Evolutionary conservation across 1,140 invertebrate species (phyloP).

Genomic region (Neodiprion lecontei): DNA sequence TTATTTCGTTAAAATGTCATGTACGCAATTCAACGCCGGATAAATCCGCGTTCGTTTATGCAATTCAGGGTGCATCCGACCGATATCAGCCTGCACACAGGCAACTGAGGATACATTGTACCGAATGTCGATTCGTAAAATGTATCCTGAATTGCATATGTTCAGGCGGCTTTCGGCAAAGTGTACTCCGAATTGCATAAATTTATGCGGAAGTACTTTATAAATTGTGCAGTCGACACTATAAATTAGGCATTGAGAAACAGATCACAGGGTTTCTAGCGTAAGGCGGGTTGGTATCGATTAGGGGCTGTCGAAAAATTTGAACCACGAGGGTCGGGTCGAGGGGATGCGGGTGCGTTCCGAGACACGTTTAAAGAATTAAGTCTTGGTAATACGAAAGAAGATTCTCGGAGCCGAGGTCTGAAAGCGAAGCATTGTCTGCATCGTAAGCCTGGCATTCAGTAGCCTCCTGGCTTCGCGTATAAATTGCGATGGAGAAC

Average conservation of each 20-base stretch:
- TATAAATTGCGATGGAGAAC: slow-evolving; percentile 54
- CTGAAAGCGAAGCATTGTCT: slow-evolving; percentile 63
- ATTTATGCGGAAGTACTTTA: too few relatives aligned
- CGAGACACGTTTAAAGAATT: slow-evolving; percentile 49
- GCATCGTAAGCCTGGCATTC: slow-evolving; percentile 58
- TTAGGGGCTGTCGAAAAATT: neutral
- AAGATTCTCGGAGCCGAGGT: slow-evolving; percentile 56
- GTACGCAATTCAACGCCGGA: too few relatives aligned
- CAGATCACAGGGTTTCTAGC: neutral
- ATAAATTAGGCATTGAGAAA: neutral
- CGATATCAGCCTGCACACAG: too few relatives aligned
- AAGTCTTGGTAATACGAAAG: slow-evolving; percentile 61
- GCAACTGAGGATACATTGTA: too few relatives aligned
- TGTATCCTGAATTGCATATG: too few relatives aligned
- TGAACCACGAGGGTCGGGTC: neutral
- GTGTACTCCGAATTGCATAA: too few relatives aligned
- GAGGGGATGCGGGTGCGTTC: neutral
- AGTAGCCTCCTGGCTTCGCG: slow-evolving; percentile 44
- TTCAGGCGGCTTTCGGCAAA: too few relatives aligned
- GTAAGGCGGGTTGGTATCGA: neutral
- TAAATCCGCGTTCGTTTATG: too few relatives aligned
- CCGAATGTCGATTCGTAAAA: too few relatives aligned
- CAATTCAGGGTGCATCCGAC: too few relatives aligned
- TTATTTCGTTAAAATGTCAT: too few relatives aligned
- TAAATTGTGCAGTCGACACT: too few relatives aligned